Base-by-base conservation (phyloP, 2,113 vertebrate species). In the Halcyon malimbica region DNA sequence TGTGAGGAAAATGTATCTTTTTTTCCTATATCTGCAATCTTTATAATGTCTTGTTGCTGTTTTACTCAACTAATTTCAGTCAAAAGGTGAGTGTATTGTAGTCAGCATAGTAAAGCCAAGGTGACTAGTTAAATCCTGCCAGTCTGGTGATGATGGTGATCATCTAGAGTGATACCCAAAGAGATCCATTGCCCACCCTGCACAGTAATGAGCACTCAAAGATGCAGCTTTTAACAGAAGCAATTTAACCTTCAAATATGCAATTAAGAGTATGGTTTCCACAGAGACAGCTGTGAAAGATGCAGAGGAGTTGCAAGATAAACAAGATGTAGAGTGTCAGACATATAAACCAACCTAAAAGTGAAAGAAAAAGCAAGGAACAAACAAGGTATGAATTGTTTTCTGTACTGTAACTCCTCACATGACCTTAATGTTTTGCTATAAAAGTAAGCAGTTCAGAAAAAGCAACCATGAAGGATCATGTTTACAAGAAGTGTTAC, bases 191-290 rank as follows among this genome's bases (percentile, higher is more conserved):
- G 69, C 64, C 29, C 39, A 70, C 16, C 50, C 21, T 44, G 21
- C 41, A 73, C 11, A 15, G 26, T 64, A 92, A 95, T 75, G 60
- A 93, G 35, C 21, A 71, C 60, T 92, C 88, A 91, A 46, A 95
- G 73, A 78, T 75, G 42, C 53, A 89, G 60, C 56, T 94, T 96
- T 90, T 83, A 71, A 92, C 69, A 90, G 73, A 50, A 89, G 8
- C 16, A 93, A 67, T 65, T 95, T 93, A 93, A 92, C 69, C 76
- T 92, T 89, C 93, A 96, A 91, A 78, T 86, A 57, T 82, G 41
- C 57, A 96, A 95, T 93, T 89, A 96, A 87, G 80, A 87, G 51
- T 41, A 18, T 67, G 77, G 57, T 91, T 95, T 94, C 62, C 83
- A 89, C 7, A 17, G 80, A 95, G 80, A 92, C 73, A 92, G 24